A percentile compares a stretch with the other conserved stretches of the same genome.
Evolutionary conservation across 1,140 invertebrate species (phyloP).

Genomic region (Pantala flavescens): DNA sequence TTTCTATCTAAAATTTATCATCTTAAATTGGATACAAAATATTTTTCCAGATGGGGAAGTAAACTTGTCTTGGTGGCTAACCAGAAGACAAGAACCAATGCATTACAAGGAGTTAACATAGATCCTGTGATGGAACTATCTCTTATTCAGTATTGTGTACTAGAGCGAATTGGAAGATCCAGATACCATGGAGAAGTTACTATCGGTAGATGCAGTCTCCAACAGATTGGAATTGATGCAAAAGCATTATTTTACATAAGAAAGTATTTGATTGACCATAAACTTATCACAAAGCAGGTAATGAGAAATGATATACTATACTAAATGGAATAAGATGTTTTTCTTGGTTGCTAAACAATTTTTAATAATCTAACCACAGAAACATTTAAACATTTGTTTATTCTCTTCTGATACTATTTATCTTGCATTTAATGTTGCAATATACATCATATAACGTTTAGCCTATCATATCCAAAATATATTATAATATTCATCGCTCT

Average conservation of each 20-base stretch:
- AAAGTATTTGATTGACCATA: conserved; percentile 46
- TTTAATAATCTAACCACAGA: too few relatives aligned
- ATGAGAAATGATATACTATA: conserved; percentile 17
- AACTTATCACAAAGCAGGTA: conserved; percentile 54
- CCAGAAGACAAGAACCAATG: conserved; percentile 46
- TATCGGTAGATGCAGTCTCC: conserved; percentile 48
- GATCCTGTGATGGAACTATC: conserved; percentile 45
- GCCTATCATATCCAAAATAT: too few relatives aligned
- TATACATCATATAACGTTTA: too few relatives aligned
- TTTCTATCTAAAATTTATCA: too few relatives aligned
- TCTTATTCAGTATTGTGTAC: conserved; percentile 53
- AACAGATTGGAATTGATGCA: conserved; percentile 42
- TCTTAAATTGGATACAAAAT: too few relatives aligned
- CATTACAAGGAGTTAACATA: conserved; percentile 41
- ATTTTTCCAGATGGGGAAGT: conserved; percentile 40
- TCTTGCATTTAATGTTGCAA: too few relatives aligned
- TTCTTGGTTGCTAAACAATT: too few relatives aligned
- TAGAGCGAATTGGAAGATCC: conserved; percentile 66
- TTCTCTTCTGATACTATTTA: too few relatives aligned
- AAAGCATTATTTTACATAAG: conserved; percentile 57
- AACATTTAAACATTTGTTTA: too few relatives aligned
- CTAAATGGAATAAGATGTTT: too few relatives aligned
- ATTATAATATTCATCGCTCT: too few relatives aligned
- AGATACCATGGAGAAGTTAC: conserved; percentile 60
- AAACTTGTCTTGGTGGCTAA: conserved; percentile 61